Evolutionary conservation across 1,140 invertebrate species (phyloP).

Genomic region (Mamestra configurata): DNA sequence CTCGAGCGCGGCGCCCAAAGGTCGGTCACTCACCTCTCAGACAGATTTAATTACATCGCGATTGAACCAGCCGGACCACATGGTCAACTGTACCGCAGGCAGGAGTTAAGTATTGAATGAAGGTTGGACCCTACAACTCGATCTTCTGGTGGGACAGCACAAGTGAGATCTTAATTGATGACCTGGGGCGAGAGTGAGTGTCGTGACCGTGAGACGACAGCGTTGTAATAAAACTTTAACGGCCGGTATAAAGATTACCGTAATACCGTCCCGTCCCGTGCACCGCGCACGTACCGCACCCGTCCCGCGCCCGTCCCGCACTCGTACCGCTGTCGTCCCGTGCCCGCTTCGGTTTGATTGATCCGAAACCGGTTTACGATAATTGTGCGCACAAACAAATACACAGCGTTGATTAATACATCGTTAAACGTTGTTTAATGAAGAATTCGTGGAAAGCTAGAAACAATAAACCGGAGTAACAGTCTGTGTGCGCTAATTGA

Average conservation of each 20-base stretch:
- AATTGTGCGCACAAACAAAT: neutral
- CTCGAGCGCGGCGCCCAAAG: neutral
- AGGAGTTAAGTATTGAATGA: neutral
- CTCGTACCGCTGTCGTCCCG: neutral
- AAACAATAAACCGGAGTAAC: slow-evolving; percentile 9
- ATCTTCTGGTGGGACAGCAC: neutral
- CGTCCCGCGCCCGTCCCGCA: neutral
- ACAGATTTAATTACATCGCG: neutral
- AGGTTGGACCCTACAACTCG: neutral
- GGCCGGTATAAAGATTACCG: neutral
- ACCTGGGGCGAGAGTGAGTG: neutral
- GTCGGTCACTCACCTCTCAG: neutral
- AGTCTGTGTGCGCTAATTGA: slow-evolving; percentile 7
- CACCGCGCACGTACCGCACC: neutral
- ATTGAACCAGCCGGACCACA: neutral
- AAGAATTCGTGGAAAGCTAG: slow-evolving; percentile 5
- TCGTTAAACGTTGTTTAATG: slow-evolving; percentile 2
- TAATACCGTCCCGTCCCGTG: neutral
- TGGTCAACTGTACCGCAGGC: neutral
- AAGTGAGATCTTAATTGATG: neutral
- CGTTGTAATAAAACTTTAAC: neutral
- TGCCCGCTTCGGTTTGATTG: neutral
- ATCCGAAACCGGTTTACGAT: neutral
- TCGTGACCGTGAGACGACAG: too few relatives aligned
- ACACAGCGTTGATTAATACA: slow-evolving; percentile 8